Conservation (phyloP, 2,888 invertebrate species). For the Cryptus viduatorius region DNA sequence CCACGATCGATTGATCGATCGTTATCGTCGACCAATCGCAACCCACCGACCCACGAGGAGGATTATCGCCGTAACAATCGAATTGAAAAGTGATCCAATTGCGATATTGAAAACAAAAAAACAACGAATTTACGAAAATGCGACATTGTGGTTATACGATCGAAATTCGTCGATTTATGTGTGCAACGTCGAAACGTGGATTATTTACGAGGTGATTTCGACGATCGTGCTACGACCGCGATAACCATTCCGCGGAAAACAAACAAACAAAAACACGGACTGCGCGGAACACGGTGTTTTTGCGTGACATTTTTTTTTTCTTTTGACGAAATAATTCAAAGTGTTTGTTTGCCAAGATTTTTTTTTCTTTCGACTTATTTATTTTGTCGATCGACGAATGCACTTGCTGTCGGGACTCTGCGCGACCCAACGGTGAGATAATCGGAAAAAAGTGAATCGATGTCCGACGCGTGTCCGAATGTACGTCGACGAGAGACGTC, state of each 20-base stretch:
- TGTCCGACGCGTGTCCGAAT: slow-evolving; percentile 50
- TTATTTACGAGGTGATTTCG: slow-evolving; percentile 28
- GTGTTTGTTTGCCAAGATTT: background rate
- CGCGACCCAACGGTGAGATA: background rate
- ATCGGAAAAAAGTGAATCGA: slow-evolving; percentile 31
- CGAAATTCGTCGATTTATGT: slow-evolving; percentile 13
- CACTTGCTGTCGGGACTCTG: too few relatives aligned
- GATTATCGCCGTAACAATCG: slow-evolving; percentile 38
- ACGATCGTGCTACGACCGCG: slow-evolving; percentile 8
- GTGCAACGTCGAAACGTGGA: slow-evolving; percentile 63
- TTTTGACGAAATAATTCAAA: background rate
- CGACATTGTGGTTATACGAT: background rate
- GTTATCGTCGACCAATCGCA: background rate
- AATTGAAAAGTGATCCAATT: slow-evolving; percentile 21
- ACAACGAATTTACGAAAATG: background rate
- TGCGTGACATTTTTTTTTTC: too few relatives aligned
- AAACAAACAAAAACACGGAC: slow-evolving; percentile 12
- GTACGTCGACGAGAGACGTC: slow-evolving; percentile 34
- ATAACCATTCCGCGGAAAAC: background rate
- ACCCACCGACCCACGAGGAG: background rate
- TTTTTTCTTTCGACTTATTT: background rate
- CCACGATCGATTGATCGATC: slow-evolving; percentile 3
- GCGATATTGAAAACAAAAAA: slow-evolving; percentile 1
- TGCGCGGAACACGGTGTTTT: slow-evolving; percentile 31
- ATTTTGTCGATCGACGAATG: background rate